These are phyloP conservation scores for Montipora capricornis DNA, from an alignment of 64 coral and sea anemone genomes.

Conservation along the genomic window DNA sequence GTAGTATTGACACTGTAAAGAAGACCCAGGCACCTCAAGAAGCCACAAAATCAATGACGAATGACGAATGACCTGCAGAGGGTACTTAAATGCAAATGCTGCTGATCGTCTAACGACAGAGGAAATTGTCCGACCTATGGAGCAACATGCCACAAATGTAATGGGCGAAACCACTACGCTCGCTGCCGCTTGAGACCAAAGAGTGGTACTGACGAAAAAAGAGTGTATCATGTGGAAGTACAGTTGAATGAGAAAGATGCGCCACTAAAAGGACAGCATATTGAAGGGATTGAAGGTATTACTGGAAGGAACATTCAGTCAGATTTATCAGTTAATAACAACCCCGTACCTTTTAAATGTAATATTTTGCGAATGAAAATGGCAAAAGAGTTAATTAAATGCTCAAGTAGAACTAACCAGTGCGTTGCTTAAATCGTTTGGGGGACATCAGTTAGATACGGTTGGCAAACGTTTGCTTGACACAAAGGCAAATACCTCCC, in stretches of 20 bases:
- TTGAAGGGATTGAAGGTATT: no score
- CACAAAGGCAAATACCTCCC: no score
- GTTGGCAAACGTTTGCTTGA: no score
- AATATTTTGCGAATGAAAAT: slow-evolving; percentile 35
- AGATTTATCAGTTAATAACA: slow-evolving; percentile 38
- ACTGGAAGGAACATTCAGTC: slow-evolving; percentile 44
- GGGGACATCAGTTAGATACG: not conserved
- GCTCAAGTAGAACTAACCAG: slow-evolving; percentile 56
- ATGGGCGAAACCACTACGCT: slow-evolving; percentile 43
- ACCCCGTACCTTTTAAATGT: slow-evolving; percentile 60
- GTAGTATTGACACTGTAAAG: slow-evolving; percentile 5
- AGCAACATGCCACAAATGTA: slow-evolving; percentile 23
- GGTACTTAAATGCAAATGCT: slow-evolving; percentile 34
- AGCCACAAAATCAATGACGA: not conserved
- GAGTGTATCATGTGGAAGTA: not conserved
- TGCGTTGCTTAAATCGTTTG: slow-evolving; percentile 68
- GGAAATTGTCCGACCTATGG: not conserved
- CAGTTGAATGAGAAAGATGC: not conserved
- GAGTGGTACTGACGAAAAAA: not conserved
- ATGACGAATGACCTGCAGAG: not conserved
- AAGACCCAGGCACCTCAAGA: not conserved
- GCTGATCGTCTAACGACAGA: slow-evolving; percentile 3
- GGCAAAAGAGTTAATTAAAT: slow-evolving; percentile 40
- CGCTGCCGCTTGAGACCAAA: slow-evolving; percentile 20
- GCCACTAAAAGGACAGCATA: slow-evolving; percentile 23